Conservation (phyloP, 2,888 invertebrate species). For the Ypsolopha sequella region DNA sequence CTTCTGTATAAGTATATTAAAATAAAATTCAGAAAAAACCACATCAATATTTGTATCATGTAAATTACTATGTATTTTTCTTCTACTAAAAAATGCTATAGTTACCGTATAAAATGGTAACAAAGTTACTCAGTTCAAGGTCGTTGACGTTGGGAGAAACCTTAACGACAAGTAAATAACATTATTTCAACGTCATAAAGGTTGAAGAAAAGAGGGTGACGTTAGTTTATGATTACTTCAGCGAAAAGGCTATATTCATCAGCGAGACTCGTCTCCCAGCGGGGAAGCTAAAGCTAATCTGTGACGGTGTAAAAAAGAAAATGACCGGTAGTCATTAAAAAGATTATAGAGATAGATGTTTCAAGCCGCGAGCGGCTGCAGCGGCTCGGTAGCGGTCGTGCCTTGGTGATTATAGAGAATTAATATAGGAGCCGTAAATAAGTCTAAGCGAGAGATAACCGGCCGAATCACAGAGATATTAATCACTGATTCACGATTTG, state of each 20-base stretch:
- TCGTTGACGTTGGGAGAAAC: too few species aligned
- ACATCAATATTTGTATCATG: too few species aligned
- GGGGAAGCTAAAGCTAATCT: constrained; percentile 8
- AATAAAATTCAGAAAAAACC: too few species aligned
- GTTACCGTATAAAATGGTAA: too few species aligned
- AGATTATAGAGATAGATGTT: constrained; percentile 20
- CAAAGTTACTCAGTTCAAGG: too few species aligned
- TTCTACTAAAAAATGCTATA: too few species aligned
- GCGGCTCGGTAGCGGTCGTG: constrained; percentile 32
- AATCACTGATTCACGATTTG: constrained; percentile 11
- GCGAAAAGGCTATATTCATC: not conserved
- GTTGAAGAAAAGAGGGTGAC: not conserved
- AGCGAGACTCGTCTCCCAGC: constrained; percentile 5
- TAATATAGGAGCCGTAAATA: constrained; percentile 27
- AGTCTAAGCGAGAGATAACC: constrained; percentile 19
- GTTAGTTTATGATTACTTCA: too few species aligned
- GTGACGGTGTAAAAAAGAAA: constrained; percentile 14
- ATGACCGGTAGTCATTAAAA: constrained; percentile 48
- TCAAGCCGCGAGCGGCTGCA: constrained; percentile 11
- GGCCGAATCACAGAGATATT: constrained; percentile 9
- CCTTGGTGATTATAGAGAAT: constrained; percentile 32
- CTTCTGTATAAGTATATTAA: too few species aligned
- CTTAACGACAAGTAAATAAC: not conserved
- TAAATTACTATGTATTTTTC: too few species aligned
- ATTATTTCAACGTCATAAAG: not conserved